Evolutionary conservation across 2,113 vertebrate species (phyloP).

Genomic region (Phylloscopus trochilus): DNA sequence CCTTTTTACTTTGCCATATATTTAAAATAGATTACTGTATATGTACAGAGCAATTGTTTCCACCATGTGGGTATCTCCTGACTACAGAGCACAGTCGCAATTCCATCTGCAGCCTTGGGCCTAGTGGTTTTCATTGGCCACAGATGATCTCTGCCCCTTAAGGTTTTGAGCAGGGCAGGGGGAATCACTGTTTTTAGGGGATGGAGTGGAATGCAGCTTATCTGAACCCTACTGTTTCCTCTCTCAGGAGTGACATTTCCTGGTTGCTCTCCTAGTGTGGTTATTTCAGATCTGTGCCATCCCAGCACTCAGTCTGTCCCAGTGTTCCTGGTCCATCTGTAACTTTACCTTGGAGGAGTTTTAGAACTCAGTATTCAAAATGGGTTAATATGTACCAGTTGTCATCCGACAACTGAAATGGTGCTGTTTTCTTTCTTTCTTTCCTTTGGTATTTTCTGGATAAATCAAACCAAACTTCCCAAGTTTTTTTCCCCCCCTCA

Average conservation of each 20-base stretch:
- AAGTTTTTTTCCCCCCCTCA: not conserved
- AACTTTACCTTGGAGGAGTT: not conserved
- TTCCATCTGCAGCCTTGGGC: not conserved
- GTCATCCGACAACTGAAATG: not conserved
- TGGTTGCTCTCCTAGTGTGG: not conserved
- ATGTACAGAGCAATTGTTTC: not conserved
- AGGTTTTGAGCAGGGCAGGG: not conserved
- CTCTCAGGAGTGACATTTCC: not conserved
- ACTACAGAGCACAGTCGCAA: not conserved
- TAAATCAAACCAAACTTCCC: not conserved
- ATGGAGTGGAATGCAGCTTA: not conserved
- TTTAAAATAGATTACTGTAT: not conserved
- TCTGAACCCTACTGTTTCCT: not conserved
- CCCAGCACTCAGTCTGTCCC: not conserved
- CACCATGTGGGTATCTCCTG: not conserved
- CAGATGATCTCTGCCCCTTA: not conserved
- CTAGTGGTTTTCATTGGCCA: not conserved
- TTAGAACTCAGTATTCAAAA: not conserved
- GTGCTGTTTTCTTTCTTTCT: not conserved
- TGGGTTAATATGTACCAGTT: not conserved
- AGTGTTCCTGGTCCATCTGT: not conserved
- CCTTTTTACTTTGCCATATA: not conserved
- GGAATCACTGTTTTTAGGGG: not conserved
- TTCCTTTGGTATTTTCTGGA: not conserved
- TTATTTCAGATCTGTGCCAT: not conserved